Conservation (phyloP, 2,797 vertebrate genomes). For the Dipus sagitta region DNA sequence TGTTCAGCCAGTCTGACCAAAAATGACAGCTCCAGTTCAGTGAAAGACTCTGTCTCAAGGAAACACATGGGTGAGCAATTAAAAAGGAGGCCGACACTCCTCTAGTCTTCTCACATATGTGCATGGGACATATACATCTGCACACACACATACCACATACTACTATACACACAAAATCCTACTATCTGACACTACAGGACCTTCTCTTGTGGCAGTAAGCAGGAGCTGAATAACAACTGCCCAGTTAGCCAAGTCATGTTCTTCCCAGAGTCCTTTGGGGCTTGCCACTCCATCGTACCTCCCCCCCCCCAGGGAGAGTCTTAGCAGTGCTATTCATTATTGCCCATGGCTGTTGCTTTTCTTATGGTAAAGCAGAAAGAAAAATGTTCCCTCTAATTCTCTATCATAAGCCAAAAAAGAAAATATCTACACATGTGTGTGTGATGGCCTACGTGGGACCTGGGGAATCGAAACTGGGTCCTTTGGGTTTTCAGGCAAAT, state of each 20-base stretch:
- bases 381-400: not conserved
- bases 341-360: not conserved
- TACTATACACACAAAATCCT: not conserved
- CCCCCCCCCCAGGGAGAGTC: not conserved
- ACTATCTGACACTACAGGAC: not conserved
- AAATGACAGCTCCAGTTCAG: no score
- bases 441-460: no score
- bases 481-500: no score
- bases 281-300: not conserved
- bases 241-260: not conserved
- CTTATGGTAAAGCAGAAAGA: not conserved
- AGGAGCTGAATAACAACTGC: not conserved
- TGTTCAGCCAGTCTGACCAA: no score
- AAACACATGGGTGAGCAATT: no score
- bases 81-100: no score
- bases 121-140: not conserved
- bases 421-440: not conserved
- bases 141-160: not conserved
- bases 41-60: no score
- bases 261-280: not conserved
- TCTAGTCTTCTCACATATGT: no score
- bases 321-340: not conserved
- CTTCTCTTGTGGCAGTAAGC: not conserved
- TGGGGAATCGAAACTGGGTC: no score
- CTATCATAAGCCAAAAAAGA: not conserved